Evolutionary conservation across 2,797 vertebrate genomes (phyloP).

Genomic region (Semotilus atromaculatus): DNA sequence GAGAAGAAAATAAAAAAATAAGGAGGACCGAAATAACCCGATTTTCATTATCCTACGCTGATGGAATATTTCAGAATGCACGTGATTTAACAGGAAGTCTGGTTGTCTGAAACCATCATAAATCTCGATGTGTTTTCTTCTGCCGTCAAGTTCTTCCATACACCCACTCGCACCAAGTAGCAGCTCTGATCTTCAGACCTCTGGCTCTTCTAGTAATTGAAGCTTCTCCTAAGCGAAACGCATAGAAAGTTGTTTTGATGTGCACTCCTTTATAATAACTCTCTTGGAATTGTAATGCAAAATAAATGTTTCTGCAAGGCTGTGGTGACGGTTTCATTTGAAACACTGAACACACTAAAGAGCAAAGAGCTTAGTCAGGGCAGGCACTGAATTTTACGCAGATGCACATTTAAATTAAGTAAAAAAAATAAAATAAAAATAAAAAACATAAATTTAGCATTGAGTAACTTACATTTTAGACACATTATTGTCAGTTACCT

Average conservation of each 20-base stretch:
- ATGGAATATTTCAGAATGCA: constrained; percentile 63
- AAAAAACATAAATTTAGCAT: too few relatives aligned
- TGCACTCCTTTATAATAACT: constrained; percentile 12
- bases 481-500: too few relatives aligned
- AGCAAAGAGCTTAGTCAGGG: neutral
- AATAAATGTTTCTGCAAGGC: neutral
- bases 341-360: constrained; percentile 12
- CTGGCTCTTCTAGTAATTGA: constrained; percentile 36
- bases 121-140: constrained; percentile 77
- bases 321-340: neutral
- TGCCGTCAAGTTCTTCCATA: constrained; percentile 33
- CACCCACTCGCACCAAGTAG: constrained; percentile 16
- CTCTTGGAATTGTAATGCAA: constrained; percentile 29
- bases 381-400: neutral
- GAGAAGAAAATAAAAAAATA: constrained; percentile 29
- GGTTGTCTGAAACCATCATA: constrained; percentile 70
- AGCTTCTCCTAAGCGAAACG: constrained; percentile 9
- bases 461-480: too few relatives aligned
- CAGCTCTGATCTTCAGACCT: constrained; percentile 44
- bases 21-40: constrained; percentile 39
- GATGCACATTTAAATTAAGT: too few relatives aligned
- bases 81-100: constrained; percentile 73
- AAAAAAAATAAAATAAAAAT: too few relatives aligned
- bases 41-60: constrained; percentile 36
- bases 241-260: constrained; percentile 46